phyloP scores from a whole-genome alignment of 2,797 vertebrate species.

The Pteropus rufus region DNA sequence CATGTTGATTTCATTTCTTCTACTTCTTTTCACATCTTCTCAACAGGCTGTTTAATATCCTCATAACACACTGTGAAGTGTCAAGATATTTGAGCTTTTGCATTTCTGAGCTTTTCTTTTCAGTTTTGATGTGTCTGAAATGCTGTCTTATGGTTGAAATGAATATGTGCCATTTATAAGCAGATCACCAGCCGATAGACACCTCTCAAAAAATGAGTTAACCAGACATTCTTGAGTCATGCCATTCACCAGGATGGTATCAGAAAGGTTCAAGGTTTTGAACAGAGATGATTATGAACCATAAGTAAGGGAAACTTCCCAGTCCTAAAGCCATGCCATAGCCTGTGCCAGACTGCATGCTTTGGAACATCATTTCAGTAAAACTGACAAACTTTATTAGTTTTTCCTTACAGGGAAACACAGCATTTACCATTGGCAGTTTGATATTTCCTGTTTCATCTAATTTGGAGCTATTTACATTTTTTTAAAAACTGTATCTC shows the following conservation, averaged over 20 bases:
- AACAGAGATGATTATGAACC: not conserved
- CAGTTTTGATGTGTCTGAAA: not conserved
- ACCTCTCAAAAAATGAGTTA: not conserved
- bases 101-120: not conserved
- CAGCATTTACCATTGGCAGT: not conserved
- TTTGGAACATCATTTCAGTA: not conserved
- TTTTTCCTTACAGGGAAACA: not conserved
- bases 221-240: not conserved
- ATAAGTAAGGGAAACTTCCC: not conserved
- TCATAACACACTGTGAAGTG: not conserved
- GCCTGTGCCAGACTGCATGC: not conserved
- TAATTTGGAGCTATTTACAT: not conserved
- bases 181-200: not conserved
- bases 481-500: not conserved
- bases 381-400: not conserved
- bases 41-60: not conserved
- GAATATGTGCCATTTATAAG: not conserved
- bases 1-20: not conserved
- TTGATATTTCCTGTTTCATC: not conserved
- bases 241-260: not conserved
- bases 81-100: not conserved
- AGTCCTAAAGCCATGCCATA: not conserved
- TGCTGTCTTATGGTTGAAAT: not conserved
- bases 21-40: not conserved
- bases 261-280: not conserved